These are phyloP conservation scores for Prunella strophiata DNA, from an alignment of 2,797 vertebrate species.

Conservation along the genomic window DNA sequence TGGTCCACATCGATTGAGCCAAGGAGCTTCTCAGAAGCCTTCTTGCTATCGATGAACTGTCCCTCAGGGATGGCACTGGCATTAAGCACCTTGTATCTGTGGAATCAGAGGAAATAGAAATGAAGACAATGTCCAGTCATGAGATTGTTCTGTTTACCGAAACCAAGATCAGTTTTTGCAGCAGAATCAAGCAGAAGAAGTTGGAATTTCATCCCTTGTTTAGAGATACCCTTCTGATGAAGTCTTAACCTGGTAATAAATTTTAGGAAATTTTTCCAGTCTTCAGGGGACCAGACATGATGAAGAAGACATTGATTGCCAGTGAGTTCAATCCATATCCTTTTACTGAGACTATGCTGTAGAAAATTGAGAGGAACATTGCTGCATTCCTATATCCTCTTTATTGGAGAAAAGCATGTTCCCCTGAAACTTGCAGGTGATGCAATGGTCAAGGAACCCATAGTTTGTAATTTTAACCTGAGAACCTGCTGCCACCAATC, in stretches of 20 bases:
- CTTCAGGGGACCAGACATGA: not conserved
- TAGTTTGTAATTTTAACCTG: not conserved
- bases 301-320: not conserved
- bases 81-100: slow-evolving; percentile 83
- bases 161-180: not conserved
- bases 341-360: not conserved
- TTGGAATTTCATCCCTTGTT: not conserved
- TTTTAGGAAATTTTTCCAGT: not conserved
- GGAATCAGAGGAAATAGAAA: not conserved
- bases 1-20: slow-evolving; percentile 86
- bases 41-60: slow-evolving; percentile 92
- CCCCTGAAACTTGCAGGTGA: not conserved
- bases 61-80: slow-evolving; percentile 86
- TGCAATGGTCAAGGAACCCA: not conserved
- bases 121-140: not conserved
- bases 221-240: not conserved
- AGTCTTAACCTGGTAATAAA: not conserved
- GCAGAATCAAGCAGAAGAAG: not conserved
- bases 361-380: not conserved
- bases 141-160: not conserved
- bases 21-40: slow-evolving; percentile 89
- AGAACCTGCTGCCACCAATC: not conserved
- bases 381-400: not conserved
- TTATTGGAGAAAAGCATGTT: not conserved
- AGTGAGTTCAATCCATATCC: not conserved